Evolutionary conservation across 2,797 vertebrate species (phyloP).

Genomic region (Microhierax caerulescens): DNA sequence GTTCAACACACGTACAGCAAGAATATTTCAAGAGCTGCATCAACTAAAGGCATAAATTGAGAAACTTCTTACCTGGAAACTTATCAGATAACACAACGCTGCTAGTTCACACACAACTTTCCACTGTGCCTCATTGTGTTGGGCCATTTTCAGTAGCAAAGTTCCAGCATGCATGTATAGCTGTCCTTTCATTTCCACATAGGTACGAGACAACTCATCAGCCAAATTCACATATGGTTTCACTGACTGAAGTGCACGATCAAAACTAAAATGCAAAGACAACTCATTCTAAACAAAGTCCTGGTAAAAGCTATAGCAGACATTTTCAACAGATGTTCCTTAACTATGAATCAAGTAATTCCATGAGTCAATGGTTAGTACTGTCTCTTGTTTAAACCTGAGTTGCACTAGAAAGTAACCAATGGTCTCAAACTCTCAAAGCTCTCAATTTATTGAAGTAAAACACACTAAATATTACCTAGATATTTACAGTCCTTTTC

Average conservation of each 20-base stretch:
- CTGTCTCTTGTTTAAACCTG: neutral
- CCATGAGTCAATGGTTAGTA: neutral
- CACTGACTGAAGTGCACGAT: constrained; percentile 84
- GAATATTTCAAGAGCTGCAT: neutral
- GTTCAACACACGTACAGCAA: neutral
- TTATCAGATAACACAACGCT: constrained; percentile 89
- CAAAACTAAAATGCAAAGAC: constrained; percentile 83
- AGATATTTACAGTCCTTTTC: neutral
- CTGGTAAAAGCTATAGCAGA: neutral
- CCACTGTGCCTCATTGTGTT: constrained; percentile 86
- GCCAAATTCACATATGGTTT: constrained; percentile 72
- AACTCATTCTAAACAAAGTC: neutral
- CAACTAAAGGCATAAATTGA: neutral
- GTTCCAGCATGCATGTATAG: constrained; percentile 91
- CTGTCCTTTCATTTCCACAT: constrained; percentile 90
- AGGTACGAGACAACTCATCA: constrained; percentile 86
- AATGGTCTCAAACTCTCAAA: neutral
- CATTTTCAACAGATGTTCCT: neutral
- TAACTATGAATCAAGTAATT: neutral
- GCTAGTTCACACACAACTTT: constrained; percentile 85
- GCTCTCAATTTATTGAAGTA: neutral
- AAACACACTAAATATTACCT: neutral
- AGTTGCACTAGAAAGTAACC: neutral
- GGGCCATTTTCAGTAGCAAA: constrained; percentile 90
- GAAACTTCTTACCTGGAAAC: constrained; percentile 86